Evolutionary conservation across 2,888 invertebrate species (phyloP).

Genomic region (Drosophila testacea): DNA sequence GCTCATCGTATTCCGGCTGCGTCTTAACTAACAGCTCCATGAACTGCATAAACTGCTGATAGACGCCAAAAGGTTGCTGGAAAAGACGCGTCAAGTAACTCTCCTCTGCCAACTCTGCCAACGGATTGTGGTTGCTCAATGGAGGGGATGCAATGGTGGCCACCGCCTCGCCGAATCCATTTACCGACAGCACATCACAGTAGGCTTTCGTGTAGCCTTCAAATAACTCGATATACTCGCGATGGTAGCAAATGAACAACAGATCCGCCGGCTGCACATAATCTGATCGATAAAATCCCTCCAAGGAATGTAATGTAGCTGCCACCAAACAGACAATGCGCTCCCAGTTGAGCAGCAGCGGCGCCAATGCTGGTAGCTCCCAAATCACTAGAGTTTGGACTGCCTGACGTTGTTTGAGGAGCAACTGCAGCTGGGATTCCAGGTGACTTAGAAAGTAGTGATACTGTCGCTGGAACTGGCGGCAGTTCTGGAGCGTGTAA

Average conservation of each 20-base stretch:
- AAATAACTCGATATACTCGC: conserved; percentile 90
- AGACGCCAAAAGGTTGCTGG: conserved; percentile 82
- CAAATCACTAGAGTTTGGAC: conserved; percentile 59
- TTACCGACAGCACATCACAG: conserved; percentile 90
- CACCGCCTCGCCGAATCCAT: conserved; percentile 89
- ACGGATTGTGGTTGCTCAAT: conserved; percentile 47
- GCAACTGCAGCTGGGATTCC: conserved; percentile 76
- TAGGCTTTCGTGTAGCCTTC: conserved; percentile 90
- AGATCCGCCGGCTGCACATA: conserved; percentile 88
- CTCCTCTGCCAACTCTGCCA: conserved; percentile 63
- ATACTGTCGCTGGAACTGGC: conserved; percentile 76
- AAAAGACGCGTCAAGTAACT: conserved; percentile 79
- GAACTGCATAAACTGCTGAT: conserved; percentile 79
- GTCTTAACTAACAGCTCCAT: conserved; percentile 77
- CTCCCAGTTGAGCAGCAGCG: conserved; percentile 88
- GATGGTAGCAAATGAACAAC: conserved; percentile 89
- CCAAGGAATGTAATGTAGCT: conserved; percentile 89
- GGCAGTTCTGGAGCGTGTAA: conserved; percentile 79
- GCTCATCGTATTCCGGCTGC: conserved; percentile 76
- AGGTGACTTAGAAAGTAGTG: conserved; percentile 73
- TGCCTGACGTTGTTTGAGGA: conserved; percentile 70
- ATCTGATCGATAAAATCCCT: conserved; percentile 89
- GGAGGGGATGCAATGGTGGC: conserved; percentile 86
- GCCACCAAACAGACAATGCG: conserved; percentile 90
- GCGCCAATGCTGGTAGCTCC: conserved; percentile 55